Conservation (phyloP, 2,888 invertebrate genomes). For the Microplitis deprimator region DNA sequence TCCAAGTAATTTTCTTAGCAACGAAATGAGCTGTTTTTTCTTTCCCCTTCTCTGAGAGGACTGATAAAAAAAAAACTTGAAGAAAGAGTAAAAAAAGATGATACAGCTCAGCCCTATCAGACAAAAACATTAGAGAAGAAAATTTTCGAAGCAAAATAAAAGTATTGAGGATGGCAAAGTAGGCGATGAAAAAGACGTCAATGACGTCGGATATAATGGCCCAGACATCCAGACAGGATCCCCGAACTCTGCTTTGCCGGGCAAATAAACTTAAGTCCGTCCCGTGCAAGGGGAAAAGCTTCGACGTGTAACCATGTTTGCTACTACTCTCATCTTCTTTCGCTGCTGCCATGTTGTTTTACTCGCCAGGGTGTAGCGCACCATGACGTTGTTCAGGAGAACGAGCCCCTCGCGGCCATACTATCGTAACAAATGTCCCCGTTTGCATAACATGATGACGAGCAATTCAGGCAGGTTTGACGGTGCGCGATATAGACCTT, state of each 20-base stretch:
- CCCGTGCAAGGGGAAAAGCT: slow-evolving; percentile 26
- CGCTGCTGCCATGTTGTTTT: slow-evolving; percentile 32
- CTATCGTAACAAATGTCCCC: slow-evolving; percentile 71
- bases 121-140: not conserved
- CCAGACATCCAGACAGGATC: slow-evolving; percentile 48
- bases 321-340: slow-evolving; percentile 19
- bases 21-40: slow-evolving; percentile 6
- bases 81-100: slow-evolving; percentile 9
- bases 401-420: slow-evolving; percentile 67
- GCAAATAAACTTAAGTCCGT: slow-evolving; percentile 47
- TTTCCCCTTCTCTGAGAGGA: not conserved
- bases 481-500: slow-evolving; percentile 71
- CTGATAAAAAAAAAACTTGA: not conserved
- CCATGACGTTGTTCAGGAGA: slow-evolving; percentile 58
- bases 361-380: slow-evolving; percentile 47
- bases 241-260: slow-evolving; percentile 39
- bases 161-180: slow-evolving; percentile 53
- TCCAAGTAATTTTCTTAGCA: slow-evolving; percentile 24
- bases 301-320: slow-evolving; percentile 26
- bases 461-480: slow-evolving; percentile 72
- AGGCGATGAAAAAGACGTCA: slow-evolving; percentile 40
- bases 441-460: slow-evolving; percentile 72
- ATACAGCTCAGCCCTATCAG: not conserved
- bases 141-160: slow-evolving; percentile 20
- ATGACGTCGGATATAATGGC: slow-evolving; percentile 50